phyloP scores from a whole-genome alignment of 2,888 invertebrate genomes.

The Caenorhabditis wallacei region DNA sequence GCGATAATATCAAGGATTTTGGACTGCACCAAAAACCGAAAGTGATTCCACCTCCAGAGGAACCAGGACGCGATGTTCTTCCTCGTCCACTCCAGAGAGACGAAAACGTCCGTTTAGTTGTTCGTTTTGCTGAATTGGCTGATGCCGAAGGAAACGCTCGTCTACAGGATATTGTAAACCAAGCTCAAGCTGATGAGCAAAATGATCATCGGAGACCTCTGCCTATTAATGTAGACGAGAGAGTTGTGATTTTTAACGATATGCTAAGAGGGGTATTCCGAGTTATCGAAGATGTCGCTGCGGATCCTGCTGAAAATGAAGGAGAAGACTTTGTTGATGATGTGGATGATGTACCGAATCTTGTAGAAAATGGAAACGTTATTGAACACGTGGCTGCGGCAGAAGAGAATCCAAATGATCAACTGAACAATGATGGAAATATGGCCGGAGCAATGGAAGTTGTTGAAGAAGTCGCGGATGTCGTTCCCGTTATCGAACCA shows the following conservation, averaged over 20 bases:
- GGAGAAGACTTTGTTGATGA: neutral
- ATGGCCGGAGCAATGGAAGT: neutral
- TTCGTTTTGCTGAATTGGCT: neutral
- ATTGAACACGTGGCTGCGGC: neutral
- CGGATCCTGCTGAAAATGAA: neutral
- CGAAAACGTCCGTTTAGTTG: neutral
- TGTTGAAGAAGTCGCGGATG: neutral
- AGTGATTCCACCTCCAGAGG: neutral
- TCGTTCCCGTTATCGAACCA: neutral
- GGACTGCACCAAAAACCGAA: neutral
- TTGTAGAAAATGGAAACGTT: neutral
- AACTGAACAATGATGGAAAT: neutral
- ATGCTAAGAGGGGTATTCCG: neutral
- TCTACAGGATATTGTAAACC: neutral
- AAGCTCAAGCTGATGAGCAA: neutral
- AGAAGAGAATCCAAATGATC: neutral
- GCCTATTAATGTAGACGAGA: neutral
- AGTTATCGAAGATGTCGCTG: neutral
- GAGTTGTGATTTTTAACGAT: neutral
- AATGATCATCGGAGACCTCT: no score
- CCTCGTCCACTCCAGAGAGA: neutral
- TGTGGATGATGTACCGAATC: neutral
- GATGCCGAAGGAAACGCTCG: neutral
- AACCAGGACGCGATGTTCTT: neutral
- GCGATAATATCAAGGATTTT: neutral